Percentiles rank a stretch among this genome's conserved stretches.
Conservation (phyloP, 2,888 invertebrate genomes). For the Nomada hirtipes region DNA sequence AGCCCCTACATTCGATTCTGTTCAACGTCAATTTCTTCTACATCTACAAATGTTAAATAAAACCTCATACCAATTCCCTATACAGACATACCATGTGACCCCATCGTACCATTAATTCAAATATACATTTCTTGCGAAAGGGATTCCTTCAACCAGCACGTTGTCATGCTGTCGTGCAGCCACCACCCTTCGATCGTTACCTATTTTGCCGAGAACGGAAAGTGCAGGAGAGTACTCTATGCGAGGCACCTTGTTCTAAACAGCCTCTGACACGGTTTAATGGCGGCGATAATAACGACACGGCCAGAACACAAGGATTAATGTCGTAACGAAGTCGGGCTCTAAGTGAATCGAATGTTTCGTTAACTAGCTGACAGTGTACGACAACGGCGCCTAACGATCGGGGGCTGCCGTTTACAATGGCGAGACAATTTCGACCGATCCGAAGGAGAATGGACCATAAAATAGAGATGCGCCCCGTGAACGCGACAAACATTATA, state of each 20-base stretch:
- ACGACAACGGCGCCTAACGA: not conserved
- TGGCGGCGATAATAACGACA: not conserved
- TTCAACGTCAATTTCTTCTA: too few relatives aligned
- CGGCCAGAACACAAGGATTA: not conserved
- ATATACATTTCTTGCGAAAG: constrained; percentile 1
- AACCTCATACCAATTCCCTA: too few relatives aligned
- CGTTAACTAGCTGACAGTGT: not conserved
- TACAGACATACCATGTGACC: not conserved
- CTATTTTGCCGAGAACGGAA: not conserved
- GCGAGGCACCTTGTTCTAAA: not conserved
- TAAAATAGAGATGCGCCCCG: not conserved
- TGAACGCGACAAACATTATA: not conserved
- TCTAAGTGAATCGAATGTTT: constrained; percentile 1
- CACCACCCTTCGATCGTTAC: not conserved
- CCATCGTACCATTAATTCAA: constrained; percentile 16
- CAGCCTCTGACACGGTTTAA: constrained; percentile 2
- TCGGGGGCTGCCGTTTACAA: not conserved
- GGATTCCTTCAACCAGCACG: constrained; percentile 10
- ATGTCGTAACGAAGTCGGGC: not conserved
- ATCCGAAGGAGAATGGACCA: not conserved
- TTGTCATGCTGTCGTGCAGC: not conserved
- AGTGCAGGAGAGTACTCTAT: not conserved
- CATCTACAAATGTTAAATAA: too few relatives aligned
- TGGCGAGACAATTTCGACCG: not conserved
- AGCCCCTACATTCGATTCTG: too few relatives aligned